Conservation (phyloP, 1,140 invertebrate genomes). For the Neodiprion fabricii region DNA sequence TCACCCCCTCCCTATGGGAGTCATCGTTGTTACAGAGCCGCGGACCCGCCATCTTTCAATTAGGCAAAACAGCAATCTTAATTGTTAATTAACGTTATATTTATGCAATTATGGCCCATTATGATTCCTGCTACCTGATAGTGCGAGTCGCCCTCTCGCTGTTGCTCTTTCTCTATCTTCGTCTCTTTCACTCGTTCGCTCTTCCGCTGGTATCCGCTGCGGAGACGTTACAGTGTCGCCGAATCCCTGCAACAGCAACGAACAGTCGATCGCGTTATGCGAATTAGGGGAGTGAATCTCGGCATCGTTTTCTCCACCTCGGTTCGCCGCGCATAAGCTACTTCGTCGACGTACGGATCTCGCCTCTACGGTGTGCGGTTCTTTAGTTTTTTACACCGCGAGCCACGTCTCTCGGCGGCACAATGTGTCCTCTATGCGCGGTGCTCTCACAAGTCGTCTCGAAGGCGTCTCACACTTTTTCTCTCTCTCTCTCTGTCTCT, state of each 20-base stretch:
- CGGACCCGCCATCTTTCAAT: conserved; percentile 41
- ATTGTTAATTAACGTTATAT: conserved; percentile 57
- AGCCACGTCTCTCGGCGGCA: background rate
- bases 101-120: conserved; percentile 53
- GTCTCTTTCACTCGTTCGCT: background rate
- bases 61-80: conserved; percentile 50
- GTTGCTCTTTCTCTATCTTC: background rate
- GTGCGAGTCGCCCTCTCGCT: conserved; percentile 19
- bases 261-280: conserved; percentile 48
- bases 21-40: background rate
- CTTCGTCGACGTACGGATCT: too few relatives aligned
- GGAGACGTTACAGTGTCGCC: conserved; percentile 29
- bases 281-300: background rate
- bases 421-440: conserved; percentile 26
- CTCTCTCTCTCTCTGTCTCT: too few relatives aligned
- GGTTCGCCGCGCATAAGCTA: background rate
- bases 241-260: background rate
- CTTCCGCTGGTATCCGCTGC: too few relatives aligned
- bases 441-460: background rate
- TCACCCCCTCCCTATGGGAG: conserved; percentile 3
- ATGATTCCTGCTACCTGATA: conserved; percentile 43
- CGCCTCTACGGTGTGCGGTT: conserved; percentile 32
- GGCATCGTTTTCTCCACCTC: conserved; percentile 30
- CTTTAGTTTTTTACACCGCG: background rate
- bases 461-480: background rate